Evolutionary conservation across 2,888 invertebrate genomes (phyloP).

Genomic region (Erebia ligea): DNA sequence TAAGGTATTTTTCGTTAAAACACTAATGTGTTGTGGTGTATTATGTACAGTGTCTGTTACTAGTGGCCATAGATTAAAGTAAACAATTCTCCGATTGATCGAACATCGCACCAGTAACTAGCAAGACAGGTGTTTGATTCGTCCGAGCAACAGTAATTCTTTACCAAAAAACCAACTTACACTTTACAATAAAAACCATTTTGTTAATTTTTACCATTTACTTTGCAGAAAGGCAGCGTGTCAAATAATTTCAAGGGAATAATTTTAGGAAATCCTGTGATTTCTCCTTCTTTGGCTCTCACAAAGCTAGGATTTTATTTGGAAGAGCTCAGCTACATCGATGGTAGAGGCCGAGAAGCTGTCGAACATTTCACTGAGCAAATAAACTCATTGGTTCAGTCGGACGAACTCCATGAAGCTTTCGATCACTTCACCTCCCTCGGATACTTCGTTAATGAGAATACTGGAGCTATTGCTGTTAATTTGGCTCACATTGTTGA

Average conservation of each 20-base stretch:
- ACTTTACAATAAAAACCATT: neutral
- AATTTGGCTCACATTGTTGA: conserved; percentile 82
- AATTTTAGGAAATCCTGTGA: conserved; percentile 92
- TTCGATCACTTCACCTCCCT: conserved; percentile 85
- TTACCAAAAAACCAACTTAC: too few species aligned
- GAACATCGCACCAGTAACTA: too few species aligned
- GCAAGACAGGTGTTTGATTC: too few species aligned
- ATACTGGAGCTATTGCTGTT: conserved; percentile 87
- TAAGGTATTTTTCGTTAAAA: too few species aligned
- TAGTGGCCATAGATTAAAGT: too few species aligned
- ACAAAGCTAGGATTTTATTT: conserved; percentile 72
- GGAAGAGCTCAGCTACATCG: conserved; percentile 85
- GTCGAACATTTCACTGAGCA: conserved; percentile 81
- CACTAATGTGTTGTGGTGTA: too few species aligned
- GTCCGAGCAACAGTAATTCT: too few species aligned
- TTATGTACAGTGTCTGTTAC: too few species aligned
- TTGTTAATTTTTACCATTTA: neutral
- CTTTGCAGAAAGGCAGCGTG: conserved; percentile 68
- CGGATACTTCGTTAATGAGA: conserved; percentile 81
- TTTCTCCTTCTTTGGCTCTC: conserved; percentile 85
- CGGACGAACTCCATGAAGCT: conserved; percentile 81
- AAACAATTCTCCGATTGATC: too few species aligned
- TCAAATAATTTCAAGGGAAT: conserved; percentile 88
- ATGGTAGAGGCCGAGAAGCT: conserved; percentile 82
- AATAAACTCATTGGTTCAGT: conserved; percentile 76